A percentile compares a stretch with the other conserved stretches of the same genome.
Evolutionary conservation across 2,113 vertebrate species (phyloP).

Genomic region (Hippocampus mohnikei): DNA sequence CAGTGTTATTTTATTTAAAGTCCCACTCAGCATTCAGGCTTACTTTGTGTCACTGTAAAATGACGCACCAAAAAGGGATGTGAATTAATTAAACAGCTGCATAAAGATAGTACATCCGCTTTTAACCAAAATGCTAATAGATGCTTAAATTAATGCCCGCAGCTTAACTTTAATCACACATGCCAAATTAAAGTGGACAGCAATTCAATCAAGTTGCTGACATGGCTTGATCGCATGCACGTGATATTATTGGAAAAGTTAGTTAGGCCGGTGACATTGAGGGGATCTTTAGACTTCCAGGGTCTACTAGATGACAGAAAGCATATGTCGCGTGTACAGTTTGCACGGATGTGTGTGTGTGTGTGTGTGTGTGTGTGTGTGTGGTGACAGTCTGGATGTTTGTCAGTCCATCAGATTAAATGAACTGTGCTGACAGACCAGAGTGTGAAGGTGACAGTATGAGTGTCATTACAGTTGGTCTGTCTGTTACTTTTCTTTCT

Average conservation of each 20-base stretch:
- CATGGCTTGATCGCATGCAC: conserved; percentile 36
- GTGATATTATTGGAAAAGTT: conserved; percentile 46
- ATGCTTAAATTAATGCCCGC: background rate
- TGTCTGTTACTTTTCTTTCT: background rate
- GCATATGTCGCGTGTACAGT: conserved; percentile 42
- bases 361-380: conserved; percentile 20
- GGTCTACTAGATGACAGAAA: conserved; percentile 42
- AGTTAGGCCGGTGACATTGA: conserved; percentile 24
- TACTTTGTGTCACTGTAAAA: background rate
- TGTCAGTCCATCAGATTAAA: conserved; percentile 52
- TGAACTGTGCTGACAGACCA: conserved; percentile 28
- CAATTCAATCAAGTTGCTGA: conserved; percentile 40
- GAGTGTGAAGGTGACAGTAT: conserved; percentile 45
- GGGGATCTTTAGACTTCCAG: conserved; percentile 37
- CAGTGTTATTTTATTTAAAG: background rate
- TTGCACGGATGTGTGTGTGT: background rate
- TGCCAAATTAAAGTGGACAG: conserved; percentile 30
- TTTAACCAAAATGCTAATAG: conserved; percentile 53
- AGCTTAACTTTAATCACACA: conserved; percentile 35
- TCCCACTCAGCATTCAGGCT: background rate
- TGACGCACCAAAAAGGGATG: background rate
- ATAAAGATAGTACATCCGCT: conserved; percentile 43
- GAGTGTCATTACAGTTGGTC: conserved; percentile 26
- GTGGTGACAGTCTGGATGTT: conserved; percentile 43
- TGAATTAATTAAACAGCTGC: conserved; percentile 6